Conservation (phyloP, 1,140 invertebrate species). For the Araneus ventricosus region DNA sequence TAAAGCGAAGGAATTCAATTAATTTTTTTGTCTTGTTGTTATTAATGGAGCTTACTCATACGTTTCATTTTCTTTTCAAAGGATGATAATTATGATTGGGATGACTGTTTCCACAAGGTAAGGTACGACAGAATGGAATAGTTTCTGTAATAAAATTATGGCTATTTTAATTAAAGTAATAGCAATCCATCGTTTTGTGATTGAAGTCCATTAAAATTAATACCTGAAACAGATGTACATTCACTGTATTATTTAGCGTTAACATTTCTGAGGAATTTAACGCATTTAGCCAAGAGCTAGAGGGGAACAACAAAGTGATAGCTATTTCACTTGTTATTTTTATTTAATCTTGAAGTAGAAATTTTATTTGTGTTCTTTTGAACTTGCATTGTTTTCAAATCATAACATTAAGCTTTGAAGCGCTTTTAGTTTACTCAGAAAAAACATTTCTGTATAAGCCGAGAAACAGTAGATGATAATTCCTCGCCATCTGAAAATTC, state of each 20-base stretch:
- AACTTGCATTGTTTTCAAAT: too few species aligned
- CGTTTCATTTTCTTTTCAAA: neutral
- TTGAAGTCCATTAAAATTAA: too few species aligned
- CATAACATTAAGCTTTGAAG: too few species aligned
- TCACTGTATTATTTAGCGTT: neutral
- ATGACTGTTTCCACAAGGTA: neutral
- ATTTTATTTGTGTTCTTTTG: too few species aligned
- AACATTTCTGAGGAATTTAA: neutral
- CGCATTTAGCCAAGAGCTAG: too few species aligned
- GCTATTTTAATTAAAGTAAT: neutral
- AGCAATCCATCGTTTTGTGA: neutral
- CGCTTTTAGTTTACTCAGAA: too few species aligned
- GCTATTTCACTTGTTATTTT: too few species aligned
- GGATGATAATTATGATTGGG: neutral
- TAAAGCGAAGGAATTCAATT: neutral
- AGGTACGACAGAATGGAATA: neutral
- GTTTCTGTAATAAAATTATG: neutral
- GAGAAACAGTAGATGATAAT: too few species aligned
- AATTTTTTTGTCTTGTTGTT: conserved; percentile 5
- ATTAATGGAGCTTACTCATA: neutral
- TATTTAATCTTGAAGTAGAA: too few species aligned
- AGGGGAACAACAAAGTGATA: too few species aligned
- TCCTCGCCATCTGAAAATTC: too few species aligned
- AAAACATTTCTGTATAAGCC: too few species aligned
- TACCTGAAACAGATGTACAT: neutral